phyloP scores from a whole-genome alignment of 2,888 invertebrate genomes.

The Cynaeus angustus region DNA sequence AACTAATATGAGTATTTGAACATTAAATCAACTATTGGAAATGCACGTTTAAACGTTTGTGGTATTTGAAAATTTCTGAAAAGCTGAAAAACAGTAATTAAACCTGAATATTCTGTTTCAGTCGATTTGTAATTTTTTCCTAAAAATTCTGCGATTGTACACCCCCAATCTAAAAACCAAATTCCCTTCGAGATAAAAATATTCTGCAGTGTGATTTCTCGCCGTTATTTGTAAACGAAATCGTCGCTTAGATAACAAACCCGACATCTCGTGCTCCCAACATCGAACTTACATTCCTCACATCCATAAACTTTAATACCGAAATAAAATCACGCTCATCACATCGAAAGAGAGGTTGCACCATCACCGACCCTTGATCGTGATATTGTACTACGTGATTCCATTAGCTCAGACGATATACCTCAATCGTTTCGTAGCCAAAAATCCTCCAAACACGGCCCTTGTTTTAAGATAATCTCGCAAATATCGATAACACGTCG shows the following conservation, averaged over 20 bases:
- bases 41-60: no score
- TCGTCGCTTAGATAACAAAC: slow-evolving; percentile 13
- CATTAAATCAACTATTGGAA: no score
- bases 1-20: no score
- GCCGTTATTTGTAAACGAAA: slow-evolving; percentile 13
- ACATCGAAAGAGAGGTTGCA: slow-evolving; percentile 46
- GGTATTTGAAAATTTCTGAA: no score
- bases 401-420: slow-evolving; percentile 46
- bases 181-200: no score
- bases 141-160: no score
- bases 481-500: slow-evolving; percentile 34
- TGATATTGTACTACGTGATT: slow-evolving; percentile 51
- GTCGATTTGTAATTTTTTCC: no score
- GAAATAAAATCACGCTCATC: slow-evolving; percentile 49
- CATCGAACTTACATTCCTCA: slow-evolving; percentile 9
- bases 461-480: slow-evolving; percentile 43
- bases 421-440: slow-evolving; percentile 30
- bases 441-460: slow-evolving; percentile 48
- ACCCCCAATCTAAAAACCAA: no score
- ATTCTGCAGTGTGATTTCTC: neutral
- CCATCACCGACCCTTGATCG: slow-evolving; percentile 49
- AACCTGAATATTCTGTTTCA: no score
- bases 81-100: no score
- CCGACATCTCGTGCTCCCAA: slow-evolving; percentile 8
- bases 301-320: slow-evolving; percentile 44